Percentiles rank a stretch among this genome's conserved stretches.
Evolutionary conservation across 2,797 vertebrate genomes (phyloP).

Genomic region (Eupleurogrammus muticus): DNA sequence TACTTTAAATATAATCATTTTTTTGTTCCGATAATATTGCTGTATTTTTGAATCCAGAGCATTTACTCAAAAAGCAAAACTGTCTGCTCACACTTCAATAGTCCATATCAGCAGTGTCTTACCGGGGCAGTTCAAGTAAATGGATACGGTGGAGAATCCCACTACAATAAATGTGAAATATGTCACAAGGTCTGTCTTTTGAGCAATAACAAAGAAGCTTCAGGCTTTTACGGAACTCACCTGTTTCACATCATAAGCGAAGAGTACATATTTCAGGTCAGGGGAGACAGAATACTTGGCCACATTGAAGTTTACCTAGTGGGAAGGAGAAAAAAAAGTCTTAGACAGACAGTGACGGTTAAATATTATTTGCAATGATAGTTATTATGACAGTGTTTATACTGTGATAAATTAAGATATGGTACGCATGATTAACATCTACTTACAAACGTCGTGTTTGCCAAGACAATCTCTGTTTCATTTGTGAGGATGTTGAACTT

Average conservation of each 20-base stretch:
- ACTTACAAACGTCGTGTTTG: slow-evolving; percentile 97
- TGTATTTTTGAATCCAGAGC: background rate
- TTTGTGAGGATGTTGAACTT: slow-evolving; percentile 94
- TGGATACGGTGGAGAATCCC: background rate
- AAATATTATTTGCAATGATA: background rate
- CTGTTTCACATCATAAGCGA: slow-evolving; percentile 96
- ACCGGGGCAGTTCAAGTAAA: background rate
- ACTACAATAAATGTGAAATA: background rate
- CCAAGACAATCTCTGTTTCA: slow-evolving; percentile 89
- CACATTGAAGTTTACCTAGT: slow-evolving; percentile 94
- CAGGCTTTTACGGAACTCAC: slow-evolving; percentile 72
- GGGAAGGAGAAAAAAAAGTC: slow-evolving; percentile 11
- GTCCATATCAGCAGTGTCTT: background rate
- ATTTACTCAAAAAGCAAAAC: no score
- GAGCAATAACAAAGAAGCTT: background rate
- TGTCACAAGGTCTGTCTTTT: background rate
- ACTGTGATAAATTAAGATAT: background rate
- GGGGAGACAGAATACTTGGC: slow-evolving; percentile 93
- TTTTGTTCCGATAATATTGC: no score
- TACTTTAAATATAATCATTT: no score
- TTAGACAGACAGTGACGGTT: background rate
- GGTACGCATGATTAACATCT: background rate
- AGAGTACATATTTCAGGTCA: slow-evolving; percentile 95
- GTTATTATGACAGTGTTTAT: background rate
- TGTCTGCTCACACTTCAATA: background rate